A percentile compares a stretch with the other conserved stretches of the same genome.
Conservation (phyloP, 2,113 vertebrate species). For the Megaceryle maxima region DNA sequence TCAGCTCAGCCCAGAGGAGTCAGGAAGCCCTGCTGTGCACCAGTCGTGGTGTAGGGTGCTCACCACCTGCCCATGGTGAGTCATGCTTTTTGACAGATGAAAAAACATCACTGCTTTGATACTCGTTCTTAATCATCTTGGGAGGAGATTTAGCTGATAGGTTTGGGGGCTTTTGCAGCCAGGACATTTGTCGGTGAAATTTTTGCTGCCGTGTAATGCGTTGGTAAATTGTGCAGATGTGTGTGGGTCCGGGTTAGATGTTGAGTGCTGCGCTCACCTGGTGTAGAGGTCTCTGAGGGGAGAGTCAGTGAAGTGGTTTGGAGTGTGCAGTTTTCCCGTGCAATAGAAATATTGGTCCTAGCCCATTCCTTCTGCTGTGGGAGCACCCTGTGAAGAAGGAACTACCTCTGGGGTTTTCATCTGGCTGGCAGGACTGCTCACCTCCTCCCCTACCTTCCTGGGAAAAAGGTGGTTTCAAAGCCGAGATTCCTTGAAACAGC, state of each 20-base stretch:
- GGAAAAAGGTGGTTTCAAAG: background rate
- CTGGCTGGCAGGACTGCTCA: background rate
- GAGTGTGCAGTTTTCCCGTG: fast-evolving
- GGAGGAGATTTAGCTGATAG: background rate
- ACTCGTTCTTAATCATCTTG: background rate
- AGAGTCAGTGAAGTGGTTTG: background rate
- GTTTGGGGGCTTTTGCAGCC: background rate
- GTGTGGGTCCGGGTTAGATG: background rate
- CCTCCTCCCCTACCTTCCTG: background rate
- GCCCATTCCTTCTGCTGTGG: background rate
- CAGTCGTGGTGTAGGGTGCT: background rate
- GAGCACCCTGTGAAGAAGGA: background rate
- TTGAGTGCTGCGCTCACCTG: background rate
- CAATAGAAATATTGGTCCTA: background rate
- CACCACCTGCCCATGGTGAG: background rate
- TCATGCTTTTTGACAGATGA: background rate
- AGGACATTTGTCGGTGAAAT: background rate
- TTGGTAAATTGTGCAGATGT: background rate
- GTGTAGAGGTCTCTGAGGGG: background rate
- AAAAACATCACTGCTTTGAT: background rate
- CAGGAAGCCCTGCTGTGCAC: background rate
- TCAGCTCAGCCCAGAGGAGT: background rate
- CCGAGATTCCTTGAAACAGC: background rate
- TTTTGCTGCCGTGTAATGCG: background rate
- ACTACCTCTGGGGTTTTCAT: background rate